Base-by-base conservation (phyloP, 2,888 invertebrate species). In the Amiota communis region DNA sequence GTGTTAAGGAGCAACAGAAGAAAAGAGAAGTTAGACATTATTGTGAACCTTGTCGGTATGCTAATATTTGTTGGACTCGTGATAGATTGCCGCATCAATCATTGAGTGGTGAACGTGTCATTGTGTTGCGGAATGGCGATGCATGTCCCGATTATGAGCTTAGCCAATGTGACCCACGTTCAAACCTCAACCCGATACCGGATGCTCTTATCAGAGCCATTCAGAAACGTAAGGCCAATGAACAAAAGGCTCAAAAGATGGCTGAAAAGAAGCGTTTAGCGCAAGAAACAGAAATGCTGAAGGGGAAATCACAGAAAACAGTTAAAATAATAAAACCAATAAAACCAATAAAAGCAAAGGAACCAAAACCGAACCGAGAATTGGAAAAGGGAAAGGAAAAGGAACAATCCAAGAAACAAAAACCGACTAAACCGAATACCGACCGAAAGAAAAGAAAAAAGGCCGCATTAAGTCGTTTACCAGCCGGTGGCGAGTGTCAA, bases 121-220 rank as follows among this genome's bases (percentile, higher is more conserved):
- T 71, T 51, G 23, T 78, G 1, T 68, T 78, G 8, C 71, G 57
- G 36, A 78, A 78, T 61, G 72, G 77, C 57, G 15, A 75, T 53
- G 17, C 48, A 0, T 72, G 74, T 20, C 53, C 73, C 12, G 77
- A 78, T 3, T 78, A 72, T 23, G 17, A 70, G 46, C 23, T 77
- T 4, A 15, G 46, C 0, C 57, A 65, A 1, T 77, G 77, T 13
- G 46, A 17, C 13, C 63, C 1, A 53, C 13, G 20, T 59, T 65
- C n/a, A 36, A 11, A 47, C 73, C 69, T 53, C 11, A 65, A 0
- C 20, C n/a, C 70, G 11, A n/a, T 69, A 4, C 20, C 59, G 2
- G 10, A 49, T 0, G 64, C 61, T 11, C 61, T 71, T 2, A 6
- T 2, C 20, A 10, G 10, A n/a, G 1, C 17, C 20, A 47, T 73